phyloP scores from a whole-genome alignment of 2,113 vertebrate species.

The Prunella fulvescens region DNA sequence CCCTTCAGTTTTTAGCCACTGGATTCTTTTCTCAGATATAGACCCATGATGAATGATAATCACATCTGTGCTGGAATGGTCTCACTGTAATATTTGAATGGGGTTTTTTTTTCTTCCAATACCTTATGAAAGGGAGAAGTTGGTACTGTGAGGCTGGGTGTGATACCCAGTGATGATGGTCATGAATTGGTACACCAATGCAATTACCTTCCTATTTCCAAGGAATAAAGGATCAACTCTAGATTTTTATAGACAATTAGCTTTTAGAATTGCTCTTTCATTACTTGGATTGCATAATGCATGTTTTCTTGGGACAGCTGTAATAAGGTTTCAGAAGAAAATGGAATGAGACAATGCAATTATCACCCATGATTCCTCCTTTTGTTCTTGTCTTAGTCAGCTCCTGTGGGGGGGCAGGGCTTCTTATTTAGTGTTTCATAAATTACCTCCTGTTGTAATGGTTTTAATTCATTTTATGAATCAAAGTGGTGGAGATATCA shows the following conservation, averaged over 20 bases:
- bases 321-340: slow-evolving; percentile 22
- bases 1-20: neutral
- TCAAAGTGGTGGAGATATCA: neutral
- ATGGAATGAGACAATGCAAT: slow-evolving; percentile 27
- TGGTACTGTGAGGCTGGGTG: neutral
- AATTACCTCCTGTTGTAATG: neutral
- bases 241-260: slow-evolving; percentile 19
- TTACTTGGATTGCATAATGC: neutral
- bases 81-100: neutral
- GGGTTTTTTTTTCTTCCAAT: neutral
- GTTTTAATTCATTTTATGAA: neutral
- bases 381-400: neutral
- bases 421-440: slow-evolving; percentile 26
- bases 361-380: neutral
- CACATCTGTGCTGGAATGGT: neutral
- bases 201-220: neutral
- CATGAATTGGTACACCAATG: neutral
- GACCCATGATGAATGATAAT: neutral
- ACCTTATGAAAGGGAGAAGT: neutral
- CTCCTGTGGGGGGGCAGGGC: neutral
- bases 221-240: neutral
- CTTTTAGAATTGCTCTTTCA: slow-evolving; percentile 18
- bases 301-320: slow-evolving; percentile 21
- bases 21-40: neutral
- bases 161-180: neutral